These are phyloP conservation scores for Perccottus glenii DNA, from an alignment of 2,113 vertebrate species.

Conservation along the genomic window DNA sequence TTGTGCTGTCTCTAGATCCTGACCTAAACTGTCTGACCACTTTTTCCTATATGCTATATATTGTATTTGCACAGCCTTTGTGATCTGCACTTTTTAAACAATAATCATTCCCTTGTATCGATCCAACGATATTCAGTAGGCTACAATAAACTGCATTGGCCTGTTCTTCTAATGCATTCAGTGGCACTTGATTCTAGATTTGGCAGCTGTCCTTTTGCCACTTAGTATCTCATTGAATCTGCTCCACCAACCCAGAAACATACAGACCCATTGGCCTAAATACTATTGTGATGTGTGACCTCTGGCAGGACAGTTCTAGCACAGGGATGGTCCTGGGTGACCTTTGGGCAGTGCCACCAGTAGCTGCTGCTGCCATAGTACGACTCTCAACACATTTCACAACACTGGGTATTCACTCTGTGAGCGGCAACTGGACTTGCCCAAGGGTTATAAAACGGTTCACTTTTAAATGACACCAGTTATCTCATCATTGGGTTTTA, in stretches of 20 bases:
- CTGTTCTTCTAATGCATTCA: slow-evolving; percentile 6
- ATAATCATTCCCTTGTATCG: slow-evolving; percentile 8
- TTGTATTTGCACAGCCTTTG: neutral
- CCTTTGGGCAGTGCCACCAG: slow-evolving; percentile 22
- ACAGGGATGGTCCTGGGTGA: slow-evolving; percentile 25
- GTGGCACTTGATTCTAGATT: slow-evolving; percentile 37
- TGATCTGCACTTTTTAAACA: slow-evolving; percentile 1
- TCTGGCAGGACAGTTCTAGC: slow-evolving; percentile 38
- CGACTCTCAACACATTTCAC: slow-evolving; percentile 32
- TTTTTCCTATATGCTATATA: slow-evolving; percentile 12
- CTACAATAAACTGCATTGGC: slow-evolving; percentile 10
- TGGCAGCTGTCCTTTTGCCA: slow-evolving; percentile 15
- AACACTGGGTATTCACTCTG: neutral
- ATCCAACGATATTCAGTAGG: neutral
- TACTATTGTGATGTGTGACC: slow-evolving; percentile 36
- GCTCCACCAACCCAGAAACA: slow-evolving; percentile 9
- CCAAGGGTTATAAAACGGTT: neutral
- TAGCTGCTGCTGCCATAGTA: slow-evolving; percentile 8
- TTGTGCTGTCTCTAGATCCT: slow-evolving; percentile 12
- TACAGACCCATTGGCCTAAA: slow-evolving; percentile 18
- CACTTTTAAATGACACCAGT: neutral
- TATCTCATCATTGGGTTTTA: neutral
- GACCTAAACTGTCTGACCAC: neutral
- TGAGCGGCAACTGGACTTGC: neutral
- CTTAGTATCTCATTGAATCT: slow-evolving; percentile 25